Evolutionary conservation across 2,888 invertebrate species (phyloP), one percentile per base, ranked within the genome.

Genomic region (Caenorhabditis angaria): DNA sequence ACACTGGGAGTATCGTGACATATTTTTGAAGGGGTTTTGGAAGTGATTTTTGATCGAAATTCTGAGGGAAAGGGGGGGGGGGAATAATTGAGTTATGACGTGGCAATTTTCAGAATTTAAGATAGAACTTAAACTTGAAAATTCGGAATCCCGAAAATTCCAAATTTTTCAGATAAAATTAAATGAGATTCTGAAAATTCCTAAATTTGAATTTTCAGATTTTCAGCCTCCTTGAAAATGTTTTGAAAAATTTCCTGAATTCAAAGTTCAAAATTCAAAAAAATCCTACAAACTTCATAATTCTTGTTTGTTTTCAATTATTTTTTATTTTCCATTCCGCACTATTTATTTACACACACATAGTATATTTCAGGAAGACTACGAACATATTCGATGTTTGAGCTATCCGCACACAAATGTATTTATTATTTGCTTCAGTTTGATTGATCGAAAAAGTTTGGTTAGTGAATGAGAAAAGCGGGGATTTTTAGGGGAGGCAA

Each of bases 381-480:
- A 95, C 89, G 94, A 94, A 82, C 92, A 93, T 65, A 90, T 95
- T 76, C 91, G 95, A 67, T 93, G 93, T 77, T 91, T 95, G 55
- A 94, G 94, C 89, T 95, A 95, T 89, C 94, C 95, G 2, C 93
- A 93, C 82, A 93, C 94, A 2, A 94, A 95, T 88, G 94, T 95
- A 67, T 93, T 95, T 88, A 91, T 95, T 89, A 90, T 95, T 83
- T 95, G 95, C 90, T 95, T 95, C 90, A 94, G 94, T 70, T 92
- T 95, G 73, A 93, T 94, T 61, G 92, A 93, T 65, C 94, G 94
- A 2, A 92, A 93, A 76, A 93, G 94, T 18, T 61, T 78, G 27
- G 72, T 69, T 35, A 54, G 63, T 64, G n/a, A n/a, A n/a, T n/a
- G n/a, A n/a, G n/a, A n/a, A n/a, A n/a, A n/a, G n/a, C n/a, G n/a